Percentiles rank a stretch among this genome's conserved stretches.
Conservation (phyloP, 2,888 invertebrate species). For the Nyleta sp. region DNA sequence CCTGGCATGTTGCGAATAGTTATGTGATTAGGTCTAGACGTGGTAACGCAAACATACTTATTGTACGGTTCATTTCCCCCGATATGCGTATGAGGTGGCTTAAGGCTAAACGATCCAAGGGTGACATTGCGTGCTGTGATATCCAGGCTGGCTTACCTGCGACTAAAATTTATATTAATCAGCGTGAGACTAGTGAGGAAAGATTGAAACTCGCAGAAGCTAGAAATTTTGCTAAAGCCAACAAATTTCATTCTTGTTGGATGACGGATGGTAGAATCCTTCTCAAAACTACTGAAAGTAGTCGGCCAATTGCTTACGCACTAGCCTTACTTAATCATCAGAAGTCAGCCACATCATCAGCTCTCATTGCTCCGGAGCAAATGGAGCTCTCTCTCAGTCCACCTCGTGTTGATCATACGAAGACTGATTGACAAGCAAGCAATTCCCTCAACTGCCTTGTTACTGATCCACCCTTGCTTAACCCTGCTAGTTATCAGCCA, state of each 20-base stretch:
- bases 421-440: too few species aligned
- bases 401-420: too few species aligned
- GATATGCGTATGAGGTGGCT: neutral
- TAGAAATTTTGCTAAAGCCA: neutral
- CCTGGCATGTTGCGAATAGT: neutral
- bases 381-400: too few species aligned
- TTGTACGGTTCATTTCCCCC: neutral
- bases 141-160: neutral
- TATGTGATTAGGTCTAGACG: neutral
- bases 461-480: too few species aligned
- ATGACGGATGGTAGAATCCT: constrained; percentile 1
- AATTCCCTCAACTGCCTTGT: too few species aligned
- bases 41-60: neutral
- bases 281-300: too few species aligned
- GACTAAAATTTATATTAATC: neutral
- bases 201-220: neutral
- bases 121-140: neutral
- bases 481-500: too few species aligned
- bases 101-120: neutral
- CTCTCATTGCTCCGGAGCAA: too few species aligned
- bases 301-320: too few species aligned
- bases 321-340: too few species aligned
- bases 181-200: constrained; percentile 2
- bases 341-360: too few species aligned
- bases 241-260: neutral